A percentile compares a stretch with the other conserved stretches of the same genome.
These are phyloP conservation scores for Dryobota labecula DNA, from an alignment of 2,888 invertebrate species.

Conservation along the genomic window DNA sequence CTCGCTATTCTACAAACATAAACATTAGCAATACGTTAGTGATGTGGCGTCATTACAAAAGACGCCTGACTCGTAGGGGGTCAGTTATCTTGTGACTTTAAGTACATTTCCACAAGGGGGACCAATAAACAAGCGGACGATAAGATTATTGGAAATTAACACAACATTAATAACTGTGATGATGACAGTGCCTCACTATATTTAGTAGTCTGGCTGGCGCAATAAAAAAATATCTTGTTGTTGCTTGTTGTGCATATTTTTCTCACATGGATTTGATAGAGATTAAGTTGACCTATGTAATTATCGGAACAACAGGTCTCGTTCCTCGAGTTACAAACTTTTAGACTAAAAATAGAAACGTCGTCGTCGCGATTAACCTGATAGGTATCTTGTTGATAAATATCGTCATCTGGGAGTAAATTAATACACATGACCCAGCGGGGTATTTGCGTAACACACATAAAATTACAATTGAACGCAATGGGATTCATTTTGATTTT, in stretches of 20 bases:
- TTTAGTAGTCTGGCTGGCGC: constrained; percentile 55
- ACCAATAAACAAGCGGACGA: constrained; percentile 75
- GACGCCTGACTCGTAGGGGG: constrained; percentile 79
- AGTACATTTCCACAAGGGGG: constrained; percentile 85
- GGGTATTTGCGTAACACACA: too few relatives aligned
- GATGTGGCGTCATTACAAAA: constrained; percentile 79
- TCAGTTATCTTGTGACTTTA: constrained; percentile 82
- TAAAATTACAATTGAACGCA: too few relatives aligned
- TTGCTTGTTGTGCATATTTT: constrained; percentile 45
- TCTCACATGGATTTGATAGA: constrained; percentile 14
- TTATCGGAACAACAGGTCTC: constrained; percentile 22
- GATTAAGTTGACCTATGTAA: constrained; percentile 44
- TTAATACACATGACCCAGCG: constrained; percentile 21
- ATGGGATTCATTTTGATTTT: too few relatives aligned
- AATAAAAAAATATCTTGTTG: constrained; percentile 53
- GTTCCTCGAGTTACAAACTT: constrained; percentile 28
- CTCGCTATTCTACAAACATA: constrained; percentile 61
- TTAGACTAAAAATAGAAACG: constrained; percentile 25
- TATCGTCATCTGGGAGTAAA: not conserved
- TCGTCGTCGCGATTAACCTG: not conserved
- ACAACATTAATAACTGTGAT: constrained; percentile 65
- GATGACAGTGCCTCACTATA: constrained; percentile 61
- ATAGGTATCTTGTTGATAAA: constrained; percentile 10
- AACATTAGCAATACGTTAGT: constrained; percentile 72
- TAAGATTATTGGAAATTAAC: constrained; percentile 76